Conservation (phyloP, 2,888 invertebrate genomes). For the Ophraella communa region DNA sequence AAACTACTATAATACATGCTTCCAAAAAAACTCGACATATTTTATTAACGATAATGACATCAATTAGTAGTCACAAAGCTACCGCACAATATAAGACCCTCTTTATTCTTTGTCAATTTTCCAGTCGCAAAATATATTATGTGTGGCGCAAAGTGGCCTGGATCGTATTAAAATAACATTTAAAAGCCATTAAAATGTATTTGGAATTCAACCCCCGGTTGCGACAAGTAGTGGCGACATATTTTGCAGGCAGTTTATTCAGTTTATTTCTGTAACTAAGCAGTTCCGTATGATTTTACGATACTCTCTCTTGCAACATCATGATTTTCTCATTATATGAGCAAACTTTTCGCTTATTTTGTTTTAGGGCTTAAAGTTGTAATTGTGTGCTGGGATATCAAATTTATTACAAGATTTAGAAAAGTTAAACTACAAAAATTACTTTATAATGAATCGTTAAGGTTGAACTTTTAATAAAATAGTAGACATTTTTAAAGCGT, state of each 20-base stretch:
- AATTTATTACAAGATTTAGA: neutral
- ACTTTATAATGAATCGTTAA: too few species aligned
- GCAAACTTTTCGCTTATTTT: neutral
- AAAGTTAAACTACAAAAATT: too few species aligned
- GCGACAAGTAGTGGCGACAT: constrained; percentile 25
- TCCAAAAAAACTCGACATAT: neutral
- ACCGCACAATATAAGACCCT: neutral
- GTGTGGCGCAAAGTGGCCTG: constrained; percentile 8
- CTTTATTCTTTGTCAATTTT: constrained; percentile 21
- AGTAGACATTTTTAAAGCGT: too few species aligned
- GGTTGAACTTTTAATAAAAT: too few species aligned
- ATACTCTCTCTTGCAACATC: constrained; percentile 17
- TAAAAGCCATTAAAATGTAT: constrained; percentile 23
- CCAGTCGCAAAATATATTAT: constrained; percentile 17
- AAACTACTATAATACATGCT: too few species aligned
- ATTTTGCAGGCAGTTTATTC: constrained; percentile 20
- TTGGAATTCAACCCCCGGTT: constrained; percentile 24
- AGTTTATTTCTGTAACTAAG: constrained; percentile 9
- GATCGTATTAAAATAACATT: constrained; percentile 23
- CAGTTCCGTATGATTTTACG: neutral
- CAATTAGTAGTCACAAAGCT: neutral
- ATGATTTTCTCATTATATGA: constrained; percentile 8
- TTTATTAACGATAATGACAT: neutral
- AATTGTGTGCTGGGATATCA: neutral
- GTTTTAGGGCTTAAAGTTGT: neutral